Evolutionary conservation across 92 coral and sea anemone genomes (phyloP).

Genomic region (Zoanthus solanderi): DNA sequence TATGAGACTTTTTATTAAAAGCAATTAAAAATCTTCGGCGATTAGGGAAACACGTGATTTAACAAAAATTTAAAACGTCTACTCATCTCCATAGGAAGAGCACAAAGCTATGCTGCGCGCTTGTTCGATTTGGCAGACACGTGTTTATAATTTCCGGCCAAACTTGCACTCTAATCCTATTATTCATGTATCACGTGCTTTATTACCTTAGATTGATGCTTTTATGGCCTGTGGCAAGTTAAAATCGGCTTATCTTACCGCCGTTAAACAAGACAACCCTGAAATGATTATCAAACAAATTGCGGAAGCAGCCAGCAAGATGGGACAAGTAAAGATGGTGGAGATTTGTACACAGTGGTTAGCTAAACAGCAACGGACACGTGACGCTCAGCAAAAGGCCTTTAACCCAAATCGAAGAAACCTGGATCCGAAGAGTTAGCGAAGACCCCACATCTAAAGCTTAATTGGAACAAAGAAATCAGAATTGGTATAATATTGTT

Average conservation of each 20-base stretch:
- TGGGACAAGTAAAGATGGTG: slow-evolving; percentile 87
- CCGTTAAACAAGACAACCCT: slow-evolving; percentile 85
- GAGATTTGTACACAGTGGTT: slow-evolving; percentile 88
- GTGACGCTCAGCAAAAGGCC: slow-evolving; percentile 53
- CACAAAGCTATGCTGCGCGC: too few relatives aligned
- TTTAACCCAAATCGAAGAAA: slow-evolving; percentile 13
- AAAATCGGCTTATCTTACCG: slow-evolving; percentile 93
- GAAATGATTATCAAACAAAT: slow-evolving; percentile 80
- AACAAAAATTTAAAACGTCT: too few relatives aligned
- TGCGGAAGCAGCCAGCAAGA: slow-evolving; percentile 82
- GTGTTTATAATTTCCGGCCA: too few relatives aligned
- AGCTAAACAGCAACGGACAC: slow-evolving; percentile 68
- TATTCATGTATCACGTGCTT: not conserved
- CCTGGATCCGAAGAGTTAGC: slow-evolving; percentile 22
- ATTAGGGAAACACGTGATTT: too few relatives aligned
- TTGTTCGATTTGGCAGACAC: too few relatives aligned
- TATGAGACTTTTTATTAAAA: too few relatives aligned
- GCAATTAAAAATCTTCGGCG: too few relatives aligned
- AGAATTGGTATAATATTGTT: not conserved
- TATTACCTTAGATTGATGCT: slow-evolving; percentile 76
- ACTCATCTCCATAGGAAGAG: too few relatives aligned
- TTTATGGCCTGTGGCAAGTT: slow-evolving; percentile 88
- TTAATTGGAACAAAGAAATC: not conserved
- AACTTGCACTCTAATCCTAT: too few relatives aligned
- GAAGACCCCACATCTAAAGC: not conserved